A percentile compares a stretch with the other conserved stretches of the same genome.
Evolutionary conservation across 2,113 vertebrate genomes (phyloP).

Genomic region (Fregata magnificens): DNA sequence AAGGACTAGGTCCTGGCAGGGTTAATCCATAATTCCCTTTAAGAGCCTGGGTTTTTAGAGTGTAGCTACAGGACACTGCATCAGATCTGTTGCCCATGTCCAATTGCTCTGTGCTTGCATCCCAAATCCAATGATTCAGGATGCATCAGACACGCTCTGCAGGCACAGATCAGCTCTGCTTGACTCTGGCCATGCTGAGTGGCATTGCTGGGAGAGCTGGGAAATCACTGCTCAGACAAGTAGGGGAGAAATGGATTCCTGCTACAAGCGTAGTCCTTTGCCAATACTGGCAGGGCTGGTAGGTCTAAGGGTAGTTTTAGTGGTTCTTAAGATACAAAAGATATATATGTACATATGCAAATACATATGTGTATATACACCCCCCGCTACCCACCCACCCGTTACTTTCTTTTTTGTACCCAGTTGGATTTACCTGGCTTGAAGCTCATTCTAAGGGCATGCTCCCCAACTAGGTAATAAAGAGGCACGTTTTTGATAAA

Average conservation of each 20-base stretch:
- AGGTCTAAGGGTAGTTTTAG: neutral
- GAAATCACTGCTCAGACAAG: neutral
- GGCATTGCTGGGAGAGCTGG: neutral
- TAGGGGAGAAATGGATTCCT: neutral
- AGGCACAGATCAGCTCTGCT: conserved; percentile 16
- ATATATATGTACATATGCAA: rapidly evolving
- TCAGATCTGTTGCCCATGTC: conserved; percentile 46
- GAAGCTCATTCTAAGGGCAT: conserved; percentile 23
- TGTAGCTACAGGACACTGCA: conserved; percentile 31
- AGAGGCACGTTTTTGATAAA: conserved; percentile 13
- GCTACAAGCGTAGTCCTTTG: neutral
- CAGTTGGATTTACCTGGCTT: conserved; percentile 61
- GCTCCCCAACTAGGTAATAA: conserved; percentile 42
- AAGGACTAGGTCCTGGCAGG: conserved; percentile 21
- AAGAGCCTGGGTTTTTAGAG: conserved; percentile 3
- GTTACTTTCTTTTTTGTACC: neutral
- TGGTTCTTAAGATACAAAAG: neutral
- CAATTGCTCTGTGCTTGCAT: conserved; percentile 51
- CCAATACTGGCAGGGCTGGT: neutral
- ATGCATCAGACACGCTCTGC: conserved; percentile 39
- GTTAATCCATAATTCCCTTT: conserved; percentile 51
- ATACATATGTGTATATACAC: neutral
- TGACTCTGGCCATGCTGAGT: neutral
- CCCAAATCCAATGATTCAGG: conserved; percentile 44
- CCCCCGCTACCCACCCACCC: neutral